Evolutionary conservation across 2,113 vertebrate genomes (phyloP), one percentile per base, ranked within the genome.

Genomic region (Sinocyclocheilus anophthalmus): DNA sequence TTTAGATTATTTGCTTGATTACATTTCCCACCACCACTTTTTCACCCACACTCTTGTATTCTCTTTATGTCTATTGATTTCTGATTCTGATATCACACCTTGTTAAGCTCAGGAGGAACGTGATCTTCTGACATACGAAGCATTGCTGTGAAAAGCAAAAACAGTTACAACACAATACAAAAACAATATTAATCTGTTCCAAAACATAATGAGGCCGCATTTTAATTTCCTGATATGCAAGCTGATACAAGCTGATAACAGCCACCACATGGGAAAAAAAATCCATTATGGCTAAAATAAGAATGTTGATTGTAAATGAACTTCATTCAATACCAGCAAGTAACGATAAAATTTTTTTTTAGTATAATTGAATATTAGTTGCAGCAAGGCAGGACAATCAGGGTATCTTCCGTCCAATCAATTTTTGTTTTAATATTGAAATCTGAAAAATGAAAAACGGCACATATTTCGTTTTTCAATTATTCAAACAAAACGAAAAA

Each of bases 71-170:
- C 2, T 37, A 37, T 37, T 37, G 1, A n/a, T 16, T n/a, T 48
- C 4, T 75, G 20, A 37, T 12, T 53, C 1, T 63, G 18, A 53
- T 16, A 45, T 39, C 59, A 92, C 82, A 99, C 98, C 96, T 99
- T 99, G 89, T 98, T 99, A 81, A 99, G 94, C 39, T 99, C 98
- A 1, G 97, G 97, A 82, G 97, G 97, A 9, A 99, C 97, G 0
- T 98, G 98, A 90, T 99, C 98, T 85, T 99, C 98, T 65, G 97
- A 99, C 98, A 99, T 99, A 85, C 97, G 95, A 63, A 99, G 92
- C 98, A 99, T 99, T 14, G 97, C 98, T 99, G 88, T 18, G 16
- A 65, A 72, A 20, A 12, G 30, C 69, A 79, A 5, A 87, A 53
- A 77, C 22, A 1, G 73, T 53, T 3, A 53, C 13, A 72, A 26